These are phyloP conservation scores for Willisornis vidua DNA, from an alignment of 2,113 vertebrate genomes.

Conservation along the genomic window DNA sequence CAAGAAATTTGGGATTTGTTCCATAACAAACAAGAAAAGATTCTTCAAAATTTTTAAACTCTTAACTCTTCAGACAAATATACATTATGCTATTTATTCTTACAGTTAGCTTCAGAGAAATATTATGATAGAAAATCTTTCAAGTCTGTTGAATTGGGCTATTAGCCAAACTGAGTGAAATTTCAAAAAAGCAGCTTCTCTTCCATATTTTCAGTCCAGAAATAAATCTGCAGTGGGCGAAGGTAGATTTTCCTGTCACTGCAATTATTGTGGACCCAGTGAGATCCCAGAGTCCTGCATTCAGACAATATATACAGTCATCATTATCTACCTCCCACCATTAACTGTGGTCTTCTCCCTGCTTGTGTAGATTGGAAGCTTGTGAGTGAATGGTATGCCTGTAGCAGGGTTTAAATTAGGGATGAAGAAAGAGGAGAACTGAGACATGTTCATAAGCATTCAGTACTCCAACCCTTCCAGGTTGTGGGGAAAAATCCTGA, in stretches of 20 bases:
- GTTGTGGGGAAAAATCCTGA: not conserved
- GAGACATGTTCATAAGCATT: not conserved
- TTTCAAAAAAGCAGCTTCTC: conserved; percentile 25
- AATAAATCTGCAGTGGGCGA: not conserved
- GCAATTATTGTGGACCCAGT: not conserved
- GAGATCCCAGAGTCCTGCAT: not conserved
- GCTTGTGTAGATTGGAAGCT: not conserved
- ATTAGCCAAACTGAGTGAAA: conserved; percentile 21
- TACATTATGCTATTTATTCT: conserved; percentile 44
- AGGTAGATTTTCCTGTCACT: not conserved
- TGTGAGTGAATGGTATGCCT: not conserved
- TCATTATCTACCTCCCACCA: not conserved
- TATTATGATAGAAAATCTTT: conserved; percentile 55
- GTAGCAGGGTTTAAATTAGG: not conserved
- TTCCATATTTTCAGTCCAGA: not conserved
- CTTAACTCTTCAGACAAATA: conserved; percentile 38
- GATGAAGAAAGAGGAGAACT: not conserved
- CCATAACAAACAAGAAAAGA: conserved; percentile 46
- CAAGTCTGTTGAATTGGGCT: conserved; percentile 43
- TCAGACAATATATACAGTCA: not conserved
- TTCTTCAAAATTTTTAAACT: conserved; percentile 16
- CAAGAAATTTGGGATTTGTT: conserved; percentile 20
- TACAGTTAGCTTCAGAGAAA: conserved; percentile 59
- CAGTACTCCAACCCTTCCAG: not conserved
- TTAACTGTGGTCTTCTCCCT: not conserved